These are phyloP conservation scores for Macrochelys suwanniensis DNA, from an alignment of 2,797 vertebrate species.

Conservation along the genomic window DNA sequence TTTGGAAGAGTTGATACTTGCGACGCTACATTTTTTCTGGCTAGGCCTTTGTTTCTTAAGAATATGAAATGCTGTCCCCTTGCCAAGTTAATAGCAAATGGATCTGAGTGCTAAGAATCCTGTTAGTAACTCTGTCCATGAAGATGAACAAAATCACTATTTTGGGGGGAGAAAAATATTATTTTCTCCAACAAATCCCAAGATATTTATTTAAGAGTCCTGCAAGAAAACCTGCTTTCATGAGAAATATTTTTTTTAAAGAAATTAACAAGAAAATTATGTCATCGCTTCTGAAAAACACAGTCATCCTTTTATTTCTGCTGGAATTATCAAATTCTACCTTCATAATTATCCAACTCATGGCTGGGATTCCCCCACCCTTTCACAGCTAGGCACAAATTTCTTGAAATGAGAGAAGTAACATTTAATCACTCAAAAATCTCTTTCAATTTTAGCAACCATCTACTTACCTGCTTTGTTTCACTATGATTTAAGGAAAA, in stretches of 20 bases:
- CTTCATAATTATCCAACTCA: background rate
- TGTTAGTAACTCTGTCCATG: fast-evolving
- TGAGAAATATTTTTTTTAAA: background rate
- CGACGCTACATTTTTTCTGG: background rate
- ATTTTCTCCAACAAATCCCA: constrained; percentile 29
- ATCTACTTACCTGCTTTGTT: constrained; percentile 81
- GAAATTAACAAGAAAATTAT: constrained; percentile 42
- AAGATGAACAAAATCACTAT: fast-evolving
- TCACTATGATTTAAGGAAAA: constrained; percentile 40
- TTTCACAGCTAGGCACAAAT: background rate
- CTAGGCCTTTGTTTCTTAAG: background rate
- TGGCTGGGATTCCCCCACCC: background rate
- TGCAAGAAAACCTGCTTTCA: constrained; percentile 52
- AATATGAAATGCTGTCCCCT: background rate
- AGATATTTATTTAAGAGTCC: constrained; percentile 26
- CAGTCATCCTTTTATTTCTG: constrained; percentile 41
- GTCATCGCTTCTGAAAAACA: constrained; percentile 2
- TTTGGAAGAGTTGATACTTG: background rate
- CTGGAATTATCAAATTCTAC: constrained; percentile 37
- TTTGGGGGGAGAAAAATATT: background rate
- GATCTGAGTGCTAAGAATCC: fast-evolving
- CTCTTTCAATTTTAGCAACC: constrained; percentile 58
- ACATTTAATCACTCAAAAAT: constrained; percentile 33
- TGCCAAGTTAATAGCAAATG: background rate
- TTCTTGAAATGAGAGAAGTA: constrained; percentile 3